Conservation (phyloP, 2,888 invertebrate genomes). For the Ptychoptera contaminata region DNA sequence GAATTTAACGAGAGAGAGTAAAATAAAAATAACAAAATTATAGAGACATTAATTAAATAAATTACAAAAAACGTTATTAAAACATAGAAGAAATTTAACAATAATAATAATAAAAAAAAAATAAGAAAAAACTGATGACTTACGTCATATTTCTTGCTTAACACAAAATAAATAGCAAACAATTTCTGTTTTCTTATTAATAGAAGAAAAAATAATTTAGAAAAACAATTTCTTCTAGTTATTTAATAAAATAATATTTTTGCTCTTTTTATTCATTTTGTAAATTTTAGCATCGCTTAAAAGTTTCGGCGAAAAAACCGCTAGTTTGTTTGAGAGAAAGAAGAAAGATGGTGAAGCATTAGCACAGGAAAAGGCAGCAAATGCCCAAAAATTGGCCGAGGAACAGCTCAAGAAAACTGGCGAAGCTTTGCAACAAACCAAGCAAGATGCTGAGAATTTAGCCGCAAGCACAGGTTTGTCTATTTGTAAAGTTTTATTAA, state of each 20-base stretch:
- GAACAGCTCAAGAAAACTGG: conserved; percentile 47
- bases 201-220: too few relatives aligned
- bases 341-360: conserved; percentile 53
- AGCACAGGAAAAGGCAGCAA: conserved; percentile 43
- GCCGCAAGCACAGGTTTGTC: conserved; percentile 34
- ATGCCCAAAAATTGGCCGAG: conserved; percentile 43
- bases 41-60: too few relatives aligned
- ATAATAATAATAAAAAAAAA: too few relatives aligned
- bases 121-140: too few relatives aligned
- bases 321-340: conserved; percentile 51
- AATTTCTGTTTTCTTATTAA: too few relatives aligned
- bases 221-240: too few relatives aligned
- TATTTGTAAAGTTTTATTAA: not conserved
- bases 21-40: too few relatives aligned
- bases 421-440: conserved; percentile 40
- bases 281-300: conserved; percentile 44
- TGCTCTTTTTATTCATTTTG: not conserved
- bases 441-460: conserved; percentile 34
- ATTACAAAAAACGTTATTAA: too few relatives aligned
- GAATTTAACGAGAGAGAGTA: too few relatives aligned
- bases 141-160: too few relatives aligned
- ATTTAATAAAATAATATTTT: not conserved
- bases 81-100: too few relatives aligned
- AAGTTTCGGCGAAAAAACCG: conserved; percentile 55
- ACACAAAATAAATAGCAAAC: too few relatives aligned